Base-by-base conservation (phyloP, 2,797 vertebrate genomes). In the Parotocinclus haroldoi region DNA sequence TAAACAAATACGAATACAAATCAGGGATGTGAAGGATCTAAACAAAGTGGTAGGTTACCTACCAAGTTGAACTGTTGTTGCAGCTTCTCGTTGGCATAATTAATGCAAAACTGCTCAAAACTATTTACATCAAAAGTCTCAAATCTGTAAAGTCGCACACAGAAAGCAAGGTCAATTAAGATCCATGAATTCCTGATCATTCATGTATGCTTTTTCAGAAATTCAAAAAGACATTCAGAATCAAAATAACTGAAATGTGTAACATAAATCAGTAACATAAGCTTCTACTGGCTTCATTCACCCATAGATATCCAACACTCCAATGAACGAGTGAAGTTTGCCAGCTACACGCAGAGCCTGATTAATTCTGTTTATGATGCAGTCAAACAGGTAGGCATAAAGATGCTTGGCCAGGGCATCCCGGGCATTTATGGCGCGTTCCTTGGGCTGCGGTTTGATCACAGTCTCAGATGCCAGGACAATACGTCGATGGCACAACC, bases 221-320 rank as follows among this genome's bases (percentile, higher is more conserved):
- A 42, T 8, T 42, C 9, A 42, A 1, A 42, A 42, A 42, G 40
- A 42, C 39, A 37, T 13, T 8, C 1, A 42, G 40, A 3, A 42
- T 42, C 8, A 3, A 42, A 42, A 27, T 27, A 42, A 42, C 40
- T 9, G 10, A 3, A 42, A 42, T 3, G 40, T n/a, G n/a, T n/a
- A n/a, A n/a, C n/a, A n/a, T n/a, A n/a, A 42, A 9, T 50, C 48
- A 11, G 10, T 16, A 16, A n/a, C 0, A n/a, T 50, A 9, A 9
- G 48, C 6, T 12, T 6, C 7, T 14, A 9, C 6, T 16, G n/a
- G 5, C 7, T 42, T 37, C 14, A 10, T 66, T 78, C 90, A 98
- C 97, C 97, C 97, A 71, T 99, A 99, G 80, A 99, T 99, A 80
- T 99, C 97, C 89, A 99, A 86, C 59, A 99, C 97, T n/a, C 97